Base-by-base conservation (phyloP, 2,888 invertebrate species). In the Lithophane socia region DNA sequence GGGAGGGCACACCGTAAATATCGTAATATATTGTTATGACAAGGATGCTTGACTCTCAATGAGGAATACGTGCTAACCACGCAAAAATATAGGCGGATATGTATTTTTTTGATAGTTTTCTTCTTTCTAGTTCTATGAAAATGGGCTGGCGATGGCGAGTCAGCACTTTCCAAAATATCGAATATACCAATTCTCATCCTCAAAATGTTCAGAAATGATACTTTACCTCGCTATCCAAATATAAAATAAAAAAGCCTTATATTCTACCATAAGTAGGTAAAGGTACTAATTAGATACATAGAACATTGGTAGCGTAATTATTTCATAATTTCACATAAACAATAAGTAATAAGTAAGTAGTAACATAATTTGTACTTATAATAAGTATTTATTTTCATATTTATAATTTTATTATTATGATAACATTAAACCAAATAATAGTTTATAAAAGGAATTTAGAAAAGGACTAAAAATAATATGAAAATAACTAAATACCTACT, bases 41-140 rank as follows among this genome's bases (percentile, higher is more conserved):
- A 68, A 82, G 77, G 72, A 73, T 71, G 60, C 83, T 85, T 56
- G 75, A 85, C 71, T 80, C 21, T 75, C 68, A 80, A 80, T 70
- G 21, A 64, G 61, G 21, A 37, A 49, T 54, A 63, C 24, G 56
- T 75, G 61, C 72, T 61, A 56, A 72, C 65, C 12, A n/a, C 64
- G 65, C 64, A 61, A 42, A 61, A 64, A 64, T 47, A 18, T 16
- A 10, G 21, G 47, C 37, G 10, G 29, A 16, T 18, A 29, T 8
- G 24, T 0, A 0, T 3, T 69, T 37, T 37, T 56, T 63, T 42
- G 29, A 0, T 3, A 49, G 42, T 42, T 77, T n/a, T 10, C n/a
- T n/a, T n/a, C n/a, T n/a, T n/a, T n/a, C n/a, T n/a, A n/a, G 24
- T 76, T 16, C 21, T 16, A 37, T 5, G 4, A 56, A 49, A 64